Evolutionary conservation across 2,888 invertebrate genomes (phyloP), one percentile per base, ranked within the genome.

Genomic region (Chrysolina haemoptera): DNA sequence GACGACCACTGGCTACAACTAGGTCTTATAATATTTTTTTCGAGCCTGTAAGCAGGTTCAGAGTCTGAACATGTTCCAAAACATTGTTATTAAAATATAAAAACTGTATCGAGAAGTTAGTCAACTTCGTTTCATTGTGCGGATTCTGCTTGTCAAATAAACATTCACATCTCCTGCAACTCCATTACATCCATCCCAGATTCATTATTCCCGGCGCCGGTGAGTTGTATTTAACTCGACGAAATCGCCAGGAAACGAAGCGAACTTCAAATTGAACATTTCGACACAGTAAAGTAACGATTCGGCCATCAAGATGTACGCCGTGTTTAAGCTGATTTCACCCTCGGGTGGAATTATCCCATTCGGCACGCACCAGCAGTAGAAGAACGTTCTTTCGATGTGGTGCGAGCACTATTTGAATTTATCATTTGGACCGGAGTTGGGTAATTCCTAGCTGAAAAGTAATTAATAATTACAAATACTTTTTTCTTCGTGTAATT

Each of bases 301-400:
- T 87, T 87, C 84, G 86, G 85, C 86, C 85, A 87, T 87, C 87
- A 86, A 86, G 87, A 88, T 87, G 87, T 87, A 86, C 87, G 86
- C 82, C 86, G 85, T 86, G 87, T 86, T 87, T 87, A 87, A 87
- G 85, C 83, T 80, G 85, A 87, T 85, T 85, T 86, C 85, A 86
- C 88, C 87, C 88, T 76, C 79, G 87, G 86, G 88, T 85, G 82
- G 85, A 81, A 87, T 88, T 85, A 83, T 82, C 84, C 82, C 83
- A 81, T 82, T 85, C 84, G 85, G 85, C 86, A 86, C 86, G 86
- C 86, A 85, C 84, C 55, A 16, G 53, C 50, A 62, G 43, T 68
- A 62, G 66, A 67, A 62, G 48, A 65, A 65, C 40, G 68, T 69
- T 66, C 65, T 9, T 69, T 68, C 59, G 68, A 71, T 70, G 68